Percentiles rank a stretch among this genome's conserved stretches.
These are phyloP conservation scores for Ciconia stormi DNA, from an alignment of 2,113 vertebrate genomes.

Conservation along the genomic window DNA sequence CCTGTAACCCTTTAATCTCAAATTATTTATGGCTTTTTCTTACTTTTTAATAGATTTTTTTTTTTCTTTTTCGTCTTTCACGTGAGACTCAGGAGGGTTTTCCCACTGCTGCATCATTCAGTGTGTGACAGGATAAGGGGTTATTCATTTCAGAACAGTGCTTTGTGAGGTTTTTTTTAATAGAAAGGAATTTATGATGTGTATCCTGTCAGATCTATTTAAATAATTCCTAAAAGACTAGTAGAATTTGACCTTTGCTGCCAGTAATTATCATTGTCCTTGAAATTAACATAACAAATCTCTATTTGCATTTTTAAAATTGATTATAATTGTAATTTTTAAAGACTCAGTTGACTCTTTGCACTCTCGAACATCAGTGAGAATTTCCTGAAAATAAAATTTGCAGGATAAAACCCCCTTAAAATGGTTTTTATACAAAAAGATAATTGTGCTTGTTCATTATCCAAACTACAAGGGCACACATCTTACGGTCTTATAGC, in stretches of 20 bases:
- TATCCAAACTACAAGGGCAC: constrained; percentile 2
- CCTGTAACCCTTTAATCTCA: constrained; percentile 37
- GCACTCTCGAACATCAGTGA: neutral
- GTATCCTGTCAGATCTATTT: constrained; percentile 20
- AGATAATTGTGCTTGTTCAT: neutral
- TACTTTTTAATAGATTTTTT: neutral
- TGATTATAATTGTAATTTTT: neutral
- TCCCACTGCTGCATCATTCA: neutral
- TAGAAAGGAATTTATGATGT: constrained; percentile 18
- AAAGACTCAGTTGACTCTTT: neutral
- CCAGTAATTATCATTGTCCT: constrained; percentile 27
- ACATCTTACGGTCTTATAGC: neutral
- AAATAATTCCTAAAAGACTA: constrained; percentile 42
- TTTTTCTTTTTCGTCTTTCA: neutral
- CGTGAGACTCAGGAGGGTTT: neutral
- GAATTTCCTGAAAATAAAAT: constrained; percentile 9
- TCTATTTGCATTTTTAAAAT: constrained; percentile 20
- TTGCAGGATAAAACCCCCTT: neutral
- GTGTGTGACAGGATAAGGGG: neutral
- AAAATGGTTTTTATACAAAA: neutral
- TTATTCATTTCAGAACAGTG: constrained; percentile 33
- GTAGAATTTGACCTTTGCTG: constrained; percentile 36
- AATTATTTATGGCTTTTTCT: constrained; percentile 27
- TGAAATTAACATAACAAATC: constrained; percentile 32
- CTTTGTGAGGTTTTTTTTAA: neutral